Evolutionary conservation across 2,888 invertebrate species (phyloP).

Genomic region (Hypsopygia costalis): DNA sequence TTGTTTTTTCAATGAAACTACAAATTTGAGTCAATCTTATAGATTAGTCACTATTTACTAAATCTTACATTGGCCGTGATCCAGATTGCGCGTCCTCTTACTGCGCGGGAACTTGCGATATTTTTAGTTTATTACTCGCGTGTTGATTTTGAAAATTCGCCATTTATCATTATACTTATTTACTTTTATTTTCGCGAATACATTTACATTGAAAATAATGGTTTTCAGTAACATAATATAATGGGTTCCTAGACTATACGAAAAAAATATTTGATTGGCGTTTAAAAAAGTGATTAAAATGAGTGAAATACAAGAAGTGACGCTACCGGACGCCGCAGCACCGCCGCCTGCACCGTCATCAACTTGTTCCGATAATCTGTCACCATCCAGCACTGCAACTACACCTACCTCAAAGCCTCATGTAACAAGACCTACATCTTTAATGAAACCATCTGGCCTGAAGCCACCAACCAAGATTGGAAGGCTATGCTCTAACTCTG

Average conservation of each 20-base stretch:
- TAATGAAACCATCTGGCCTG: slow-evolving; percentile 81
- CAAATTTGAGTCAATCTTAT: no score
- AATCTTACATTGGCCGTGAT: slow-evolving; percentile 70
- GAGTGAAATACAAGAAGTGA: slow-evolving; percentile 59
- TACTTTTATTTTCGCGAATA: not conserved
- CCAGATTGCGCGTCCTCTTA: slow-evolving; percentile 72
- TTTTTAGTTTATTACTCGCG: slow-evolving; percentile 68
- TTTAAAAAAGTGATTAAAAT: slow-evolving; percentile 52
- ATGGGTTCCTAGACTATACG: slow-evolving; percentile 24
- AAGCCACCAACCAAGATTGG: slow-evolving; percentile 85
- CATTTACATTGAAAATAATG: not conserved
- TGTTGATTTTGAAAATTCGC: slow-evolving; percentile 52
- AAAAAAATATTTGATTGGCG: slow-evolving; percentile 21
- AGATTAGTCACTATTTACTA: slow-evolving; percentile 51
- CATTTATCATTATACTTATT: slow-evolving; percentile 16
- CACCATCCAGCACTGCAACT: slow-evolving; percentile 45
- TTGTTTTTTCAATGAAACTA: no score
- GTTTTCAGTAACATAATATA: slow-evolving; percentile 16
- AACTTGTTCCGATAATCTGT: slow-evolving; percentile 54
- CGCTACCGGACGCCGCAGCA: slow-evolving; percentile 30
- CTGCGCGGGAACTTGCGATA: slow-evolving; percentile 75
- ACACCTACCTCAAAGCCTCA: slow-evolving; percentile 40
- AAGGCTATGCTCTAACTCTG: slow-evolving; percentile 81
- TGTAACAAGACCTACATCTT: slow-evolving; percentile 52
- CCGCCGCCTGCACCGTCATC: slow-evolving; percentile 47